Evolutionary conservation across 23 tunicate species (phyloP).

Genomic region (Halocynthia aurantium): DNA sequence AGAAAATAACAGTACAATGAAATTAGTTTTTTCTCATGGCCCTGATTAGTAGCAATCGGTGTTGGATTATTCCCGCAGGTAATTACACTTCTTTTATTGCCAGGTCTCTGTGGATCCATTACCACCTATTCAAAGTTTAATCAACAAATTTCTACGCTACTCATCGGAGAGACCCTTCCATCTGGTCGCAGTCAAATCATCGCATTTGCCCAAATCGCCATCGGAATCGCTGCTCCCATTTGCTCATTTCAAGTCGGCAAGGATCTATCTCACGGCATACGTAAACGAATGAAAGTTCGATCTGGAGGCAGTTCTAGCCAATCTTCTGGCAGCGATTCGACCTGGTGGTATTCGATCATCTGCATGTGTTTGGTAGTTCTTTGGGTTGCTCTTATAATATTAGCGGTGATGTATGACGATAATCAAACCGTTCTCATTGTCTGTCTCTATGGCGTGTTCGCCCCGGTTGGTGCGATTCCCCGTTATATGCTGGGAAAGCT

Average conservation of each 20-base stretch:
- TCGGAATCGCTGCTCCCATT: conserved; percentile 28
- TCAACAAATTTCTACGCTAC: conserved; percentile 49
- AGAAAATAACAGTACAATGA: no score
- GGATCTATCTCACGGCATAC: conserved; percentile 3
- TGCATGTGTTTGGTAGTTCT: background rate
- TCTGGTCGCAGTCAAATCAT: conserved; percentile 18
- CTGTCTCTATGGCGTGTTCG: conserved; percentile 16
- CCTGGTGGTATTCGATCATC: no score
- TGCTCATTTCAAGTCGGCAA: conserved; percentile 33
- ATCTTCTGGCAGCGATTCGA: no score
- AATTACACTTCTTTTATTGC: background rate
- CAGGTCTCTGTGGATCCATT: conserved; percentile 68
- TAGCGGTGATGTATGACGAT: conserved; percentile 1
- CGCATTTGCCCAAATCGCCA: conserved; percentile 27
- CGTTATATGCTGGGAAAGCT: conserved; percentile 8
- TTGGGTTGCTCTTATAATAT: conserved; percentile 2
- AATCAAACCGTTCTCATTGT: background rate
- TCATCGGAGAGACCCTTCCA: conserved; percentile 35
- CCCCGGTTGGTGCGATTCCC: conserved; percentile 28
- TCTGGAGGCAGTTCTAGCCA: no score
- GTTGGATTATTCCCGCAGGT: no score
- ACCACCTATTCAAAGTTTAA: conserved; percentile 79
- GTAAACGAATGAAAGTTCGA: background rate
- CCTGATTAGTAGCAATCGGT: no score
- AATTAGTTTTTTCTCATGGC: no score